Percentiles rank a stretch among this genome's conserved stretches.
These are phyloP conservation scores for Acrobasis repandana DNA, from an alignment of 2,888 invertebrate genomes.

Conservation along the genomic window DNA sequence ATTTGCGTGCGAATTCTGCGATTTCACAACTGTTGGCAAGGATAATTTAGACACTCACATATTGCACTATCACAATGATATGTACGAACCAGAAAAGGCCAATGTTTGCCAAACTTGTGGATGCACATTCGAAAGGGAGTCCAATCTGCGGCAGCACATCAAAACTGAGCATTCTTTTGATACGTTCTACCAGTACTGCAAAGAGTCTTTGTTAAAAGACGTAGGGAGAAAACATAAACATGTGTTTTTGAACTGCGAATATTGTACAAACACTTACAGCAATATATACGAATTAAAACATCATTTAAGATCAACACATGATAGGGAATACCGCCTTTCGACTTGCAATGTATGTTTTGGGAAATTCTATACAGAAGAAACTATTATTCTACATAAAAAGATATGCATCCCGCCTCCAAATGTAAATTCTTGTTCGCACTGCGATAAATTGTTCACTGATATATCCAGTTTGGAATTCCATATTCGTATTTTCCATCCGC, in stretches of 20 bases:
- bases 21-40: constrained; percentile 38
- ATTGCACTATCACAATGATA: constrained; percentile 30
- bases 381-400: constrained; percentile 53
- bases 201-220: constrained; percentile 47
- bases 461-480: constrained; percentile 66
- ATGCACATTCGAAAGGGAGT: constrained; percentile 48
- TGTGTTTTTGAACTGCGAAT: constrained; percentile 55
- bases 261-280: constrained; percentile 46
- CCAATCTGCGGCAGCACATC: constrained; percentile 52
- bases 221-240: constrained; percentile 30
- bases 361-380: constrained; percentile 61
- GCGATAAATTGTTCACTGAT: constrained; percentile 68
- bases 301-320: constrained; percentile 58
- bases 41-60: constrained; percentile 46
- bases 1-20: constrained; percentile 39
- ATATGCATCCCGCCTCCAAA: constrained; percentile 57
- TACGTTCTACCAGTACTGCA: constrained; percentile 63
- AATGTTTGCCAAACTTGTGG: constrained; percentile 51
- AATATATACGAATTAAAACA: constrained; percentile 59
- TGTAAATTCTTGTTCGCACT: constrained; percentile 57
- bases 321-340: constrained; percentile 53
- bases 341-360: constrained; percentile 68
- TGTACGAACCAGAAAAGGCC: constrained; percentile 22
- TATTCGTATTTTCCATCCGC: constrained; percentile 62
- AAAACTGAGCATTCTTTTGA: constrained; percentile 61